These are phyloP conservation scores for Polylopha cassiicola DNA, from an alignment of 2,888 invertebrate genomes.

Conservation along the genomic window DNA sequence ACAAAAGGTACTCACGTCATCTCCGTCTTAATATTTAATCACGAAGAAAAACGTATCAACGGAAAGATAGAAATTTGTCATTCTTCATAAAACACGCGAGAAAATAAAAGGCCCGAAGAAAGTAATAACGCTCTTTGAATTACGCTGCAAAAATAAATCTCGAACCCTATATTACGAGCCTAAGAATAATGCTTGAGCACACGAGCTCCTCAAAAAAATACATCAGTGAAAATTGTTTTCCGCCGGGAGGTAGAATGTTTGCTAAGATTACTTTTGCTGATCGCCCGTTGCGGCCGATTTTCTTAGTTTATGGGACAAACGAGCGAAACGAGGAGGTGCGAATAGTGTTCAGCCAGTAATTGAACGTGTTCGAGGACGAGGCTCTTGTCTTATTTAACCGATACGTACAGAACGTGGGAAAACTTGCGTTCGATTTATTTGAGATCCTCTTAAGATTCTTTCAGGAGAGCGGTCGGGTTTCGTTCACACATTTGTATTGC, in stretches of 20 bases:
- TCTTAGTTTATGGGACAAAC: constrained; percentile 48
- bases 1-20: constrained; percentile 11
- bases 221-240: constrained; percentile 58
- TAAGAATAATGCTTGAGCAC: constrained; percentile 29
- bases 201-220: constrained; percentile 46
- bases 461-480: constrained; percentile 13
- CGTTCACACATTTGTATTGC: constrained; percentile 12
- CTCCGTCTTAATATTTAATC: constrained; percentile 19
- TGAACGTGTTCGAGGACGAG: constrained; percentile 27
- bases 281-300: constrained; percentile 51
- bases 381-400: constrained; percentile 23
- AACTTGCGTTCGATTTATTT: constrained; percentile 22
- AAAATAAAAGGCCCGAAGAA: constrained; percentile 24
- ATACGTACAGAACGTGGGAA: constrained; percentile 20
- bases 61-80: constrained; percentile 22
- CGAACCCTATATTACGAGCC: constrained; percentile 30
- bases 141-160: constrained; percentile 29
- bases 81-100: constrained; percentile 23
- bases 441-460: constrained; percentile 22
- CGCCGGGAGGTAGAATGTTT: constrained; percentile 52
- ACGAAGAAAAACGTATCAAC: constrained; percentile 21
- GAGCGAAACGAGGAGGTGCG: constrained; percentile 40
- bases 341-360: constrained; percentile 37
- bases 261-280: constrained; percentile 56
- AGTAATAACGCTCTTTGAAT: constrained; percentile 27